Conservation (phyloP, 2,888 invertebrate genomes). For the Andrena camellia region DNA sequence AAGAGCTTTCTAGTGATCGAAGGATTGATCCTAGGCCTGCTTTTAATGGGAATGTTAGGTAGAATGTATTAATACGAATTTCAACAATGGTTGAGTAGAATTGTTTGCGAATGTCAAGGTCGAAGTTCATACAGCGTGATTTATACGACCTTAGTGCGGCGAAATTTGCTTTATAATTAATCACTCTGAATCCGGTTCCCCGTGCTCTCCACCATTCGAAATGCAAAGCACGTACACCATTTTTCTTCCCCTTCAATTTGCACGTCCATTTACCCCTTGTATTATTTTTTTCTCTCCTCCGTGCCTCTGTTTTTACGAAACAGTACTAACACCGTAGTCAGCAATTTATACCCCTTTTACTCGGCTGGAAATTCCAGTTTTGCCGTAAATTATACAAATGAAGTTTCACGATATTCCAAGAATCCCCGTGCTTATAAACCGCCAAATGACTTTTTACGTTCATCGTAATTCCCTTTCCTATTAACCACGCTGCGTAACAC, state of each 20-base stretch:
- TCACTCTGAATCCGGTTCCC: slow-evolving; percentile 34
- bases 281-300: slow-evolving; percentile 15
- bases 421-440: neutral
- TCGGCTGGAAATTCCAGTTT: neutral
- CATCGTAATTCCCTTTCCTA: slow-evolving; percentile 3
- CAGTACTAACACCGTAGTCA: neutral
- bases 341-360: neutral
- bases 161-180: slow-evolving; percentile 57
- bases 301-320: neutral
- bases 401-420: neutral
- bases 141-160: slow-evolving; percentile 37
- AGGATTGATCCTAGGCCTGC: neutral
- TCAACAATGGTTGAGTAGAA: slow-evolving; percentile 2
- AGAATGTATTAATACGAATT: slow-evolving; percentile 2
- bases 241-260: slow-evolving; percentile 50
- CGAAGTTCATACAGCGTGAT: slow-evolving; percentile 51
- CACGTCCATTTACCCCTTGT: slow-evolving; percentile 29
- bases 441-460: neutral
- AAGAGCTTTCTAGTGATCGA: neutral
- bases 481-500: neutral
- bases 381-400: slow-evolving; percentile 1
- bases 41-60: neutral
- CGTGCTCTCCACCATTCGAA: slow-evolving; percentile 8
- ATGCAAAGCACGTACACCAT: slow-evolving; percentile 43
- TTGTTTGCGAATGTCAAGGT: slow-evolving; percentile 56